Evolutionary conservation across 2,113 vertebrate genomes (phyloP).

Genomic region (Callopanchax toddi): DNA sequence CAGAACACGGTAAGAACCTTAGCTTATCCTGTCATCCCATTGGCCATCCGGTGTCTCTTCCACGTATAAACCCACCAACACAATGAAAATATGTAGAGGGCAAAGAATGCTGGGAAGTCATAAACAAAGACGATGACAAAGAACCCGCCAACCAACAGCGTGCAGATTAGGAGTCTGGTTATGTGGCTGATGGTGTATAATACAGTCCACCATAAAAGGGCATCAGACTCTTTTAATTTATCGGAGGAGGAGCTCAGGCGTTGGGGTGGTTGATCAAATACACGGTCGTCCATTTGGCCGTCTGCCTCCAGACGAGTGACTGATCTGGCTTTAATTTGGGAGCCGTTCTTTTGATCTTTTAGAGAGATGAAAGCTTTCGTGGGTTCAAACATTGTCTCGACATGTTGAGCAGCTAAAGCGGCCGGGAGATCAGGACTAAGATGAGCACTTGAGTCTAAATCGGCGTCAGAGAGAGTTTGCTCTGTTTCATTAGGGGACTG

Average conservation of each 20-base stretch:
- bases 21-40: conserved; percentile 55
- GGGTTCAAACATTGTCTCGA: conserved; percentile 17
- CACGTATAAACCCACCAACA: conserved; percentile 85
- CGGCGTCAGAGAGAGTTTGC: conserved; percentile 10
- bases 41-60: conserved; percentile 70
- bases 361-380: conserved; percentile 2
- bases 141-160: conserved; percentile 84
- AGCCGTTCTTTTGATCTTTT: conserved; percentile 15
- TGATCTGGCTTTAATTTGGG: conserved; percentile 28
- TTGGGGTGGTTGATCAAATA: conserved; percentile 10
- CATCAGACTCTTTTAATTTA: conserved; percentile 47
- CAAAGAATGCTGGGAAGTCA: conserved; percentile 86
- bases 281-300: conserved; percentile 28
- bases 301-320: conserved; percentile 12
- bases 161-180: conserved; percentile 80
- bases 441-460: conserved; percentile 32
- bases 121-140: conserved; percentile 83
- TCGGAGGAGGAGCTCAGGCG: conserved; percentile 14
- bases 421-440: conserved; percentile 1
- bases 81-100: conserved; percentile 86
- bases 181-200: conserved; percentile 73
- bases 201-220: conserved; percentile 60
- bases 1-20: neutral
- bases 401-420: neutral
- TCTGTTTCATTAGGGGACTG: conserved; percentile 5